Conservation (phyloP, 2,113 vertebrate species). For the Psilopsiagon aurifrons region DNA sequence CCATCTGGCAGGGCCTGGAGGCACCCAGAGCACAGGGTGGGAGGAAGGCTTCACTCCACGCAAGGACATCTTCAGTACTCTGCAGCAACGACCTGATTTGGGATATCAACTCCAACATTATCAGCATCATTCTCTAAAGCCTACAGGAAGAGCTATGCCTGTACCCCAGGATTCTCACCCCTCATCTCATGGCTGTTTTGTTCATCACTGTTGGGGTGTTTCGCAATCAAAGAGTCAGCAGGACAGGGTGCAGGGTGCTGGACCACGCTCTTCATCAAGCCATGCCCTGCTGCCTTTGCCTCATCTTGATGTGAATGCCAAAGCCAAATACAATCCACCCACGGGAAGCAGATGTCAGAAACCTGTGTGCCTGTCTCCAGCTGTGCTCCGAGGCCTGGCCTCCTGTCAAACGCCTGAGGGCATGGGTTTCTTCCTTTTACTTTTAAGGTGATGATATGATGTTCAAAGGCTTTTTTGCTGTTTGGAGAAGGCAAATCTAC, state of each 20-base stretch:
- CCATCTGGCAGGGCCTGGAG: background rate
- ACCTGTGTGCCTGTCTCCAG: conserved; percentile 27
- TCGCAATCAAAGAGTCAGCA: background rate
- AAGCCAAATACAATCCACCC: conserved; percentile 37
- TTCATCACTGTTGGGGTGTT: accelerated
- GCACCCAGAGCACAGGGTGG: background rate
- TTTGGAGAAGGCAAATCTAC: conserved; percentile 17
- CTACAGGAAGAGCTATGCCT: background rate
- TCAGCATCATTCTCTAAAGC: background rate
- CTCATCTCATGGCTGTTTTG: background rate
- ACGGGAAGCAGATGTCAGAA: conserved; percentile 45
- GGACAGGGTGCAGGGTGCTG: background rate
- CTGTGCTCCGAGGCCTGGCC: conserved; percentile 33
- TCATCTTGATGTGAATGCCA: background rate
- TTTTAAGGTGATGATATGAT: background rate
- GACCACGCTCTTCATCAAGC: background rate
- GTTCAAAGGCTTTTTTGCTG: conserved; percentile 25
- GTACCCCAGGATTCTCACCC: background rate
- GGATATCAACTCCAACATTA: background rate
- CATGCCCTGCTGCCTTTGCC: background rate
- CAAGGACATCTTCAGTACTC: background rate
- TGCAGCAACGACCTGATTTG: background rate
- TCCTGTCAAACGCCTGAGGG: background rate
- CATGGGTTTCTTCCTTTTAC: background rate
- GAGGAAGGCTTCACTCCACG: background rate